These are phyloP conservation scores for Synanthedon formicaeformis DNA, from an alignment of 2,888 invertebrate genomes.

Conservation along the genomic window DNA sequence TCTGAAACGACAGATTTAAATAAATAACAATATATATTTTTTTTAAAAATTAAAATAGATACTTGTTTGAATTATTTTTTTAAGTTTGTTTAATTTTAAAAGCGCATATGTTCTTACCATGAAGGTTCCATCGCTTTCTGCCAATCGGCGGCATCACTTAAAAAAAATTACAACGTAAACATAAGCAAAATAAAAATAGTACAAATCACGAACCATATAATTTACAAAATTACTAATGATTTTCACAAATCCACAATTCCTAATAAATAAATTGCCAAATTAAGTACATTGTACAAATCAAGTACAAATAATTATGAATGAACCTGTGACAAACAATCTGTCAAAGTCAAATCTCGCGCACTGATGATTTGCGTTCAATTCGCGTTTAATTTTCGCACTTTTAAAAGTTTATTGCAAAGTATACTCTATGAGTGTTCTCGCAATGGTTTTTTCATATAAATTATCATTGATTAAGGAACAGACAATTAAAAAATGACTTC, in stretches of 20 bases:
- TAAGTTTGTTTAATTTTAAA: neutral
- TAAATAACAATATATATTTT: neutral
- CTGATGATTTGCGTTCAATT: neutral
- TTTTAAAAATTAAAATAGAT: neutral
- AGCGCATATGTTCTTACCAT: conserved; percentile 64
- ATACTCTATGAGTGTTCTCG: too few relatives aligned
- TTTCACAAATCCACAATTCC: neutral
- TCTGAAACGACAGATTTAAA: neutral
- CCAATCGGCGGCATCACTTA: conserved; percentile 73
- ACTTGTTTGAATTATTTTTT: neutral
- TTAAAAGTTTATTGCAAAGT: neutral
- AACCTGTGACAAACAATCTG: neutral
- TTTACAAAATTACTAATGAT: neutral
- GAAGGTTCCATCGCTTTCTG: conserved; percentile 81
- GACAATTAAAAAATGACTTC: too few relatives aligned
- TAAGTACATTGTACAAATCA: too few relatives aligned
- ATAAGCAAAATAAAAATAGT: too few relatives aligned
- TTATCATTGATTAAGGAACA: too few relatives aligned
- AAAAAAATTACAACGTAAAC: neutral
- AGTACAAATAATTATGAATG: neutral
- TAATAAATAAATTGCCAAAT: neutral
- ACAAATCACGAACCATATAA: too few relatives aligned
- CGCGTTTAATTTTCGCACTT: neutral
- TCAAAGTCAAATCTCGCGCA: neutral
- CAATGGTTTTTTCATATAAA: too few relatives aligned